Percentiles rank a stretch among this genome's conserved stretches.
These are phyloP conservation scores for Brachyptera risi DNA, from an alignment of 2,888 invertebrate species.

Conservation along the genomic window DNA sequence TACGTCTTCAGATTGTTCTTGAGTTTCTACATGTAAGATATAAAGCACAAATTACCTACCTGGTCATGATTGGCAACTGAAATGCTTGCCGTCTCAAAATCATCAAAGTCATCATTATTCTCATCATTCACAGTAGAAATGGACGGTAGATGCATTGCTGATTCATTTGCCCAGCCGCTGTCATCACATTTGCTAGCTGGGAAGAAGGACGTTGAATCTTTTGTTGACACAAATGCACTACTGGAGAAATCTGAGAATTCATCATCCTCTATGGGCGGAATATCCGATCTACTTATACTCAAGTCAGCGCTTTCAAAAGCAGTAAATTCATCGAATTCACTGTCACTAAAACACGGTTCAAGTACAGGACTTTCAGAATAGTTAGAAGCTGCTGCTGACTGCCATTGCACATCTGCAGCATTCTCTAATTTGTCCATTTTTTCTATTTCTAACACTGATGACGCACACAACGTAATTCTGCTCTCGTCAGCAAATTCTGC, in stretches of 20 bases:
- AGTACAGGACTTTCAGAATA: too few species aligned
- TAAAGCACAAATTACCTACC: too few species aligned
- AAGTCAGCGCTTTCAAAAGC: slow-evolving; percentile 34
- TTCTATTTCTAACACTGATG: too few species aligned
- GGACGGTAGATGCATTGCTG: not conserved
- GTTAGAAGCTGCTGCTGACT: too few species aligned
- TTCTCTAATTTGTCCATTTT: too few species aligned
- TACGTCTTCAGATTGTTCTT: not conserved
- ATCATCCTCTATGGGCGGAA: slow-evolving; percentile 35
- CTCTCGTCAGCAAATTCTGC: too few species aligned
- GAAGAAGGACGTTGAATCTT: not conserved
- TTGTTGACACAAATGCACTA: not conserved
- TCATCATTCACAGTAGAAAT: not conserved
- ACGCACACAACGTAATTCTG: too few species aligned
- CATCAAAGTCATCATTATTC: slow-evolving; percentile 34
- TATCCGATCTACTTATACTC: too few species aligned
- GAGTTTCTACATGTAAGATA: too few species aligned
- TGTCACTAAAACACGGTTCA: too few species aligned
- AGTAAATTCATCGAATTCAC: slow-evolving; percentile 27
- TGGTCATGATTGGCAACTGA: slow-evolving; percentile 46
- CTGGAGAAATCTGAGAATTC: slow-evolving; percentile 35
- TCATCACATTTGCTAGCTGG: not conserved
- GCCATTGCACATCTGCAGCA: too few species aligned
- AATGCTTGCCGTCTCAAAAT: slow-evolving; percentile 39
- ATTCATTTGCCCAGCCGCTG: not conserved